Conservation (phyloP, 2,888 invertebrate species). For the Athripsodes cinereus region DNA sequence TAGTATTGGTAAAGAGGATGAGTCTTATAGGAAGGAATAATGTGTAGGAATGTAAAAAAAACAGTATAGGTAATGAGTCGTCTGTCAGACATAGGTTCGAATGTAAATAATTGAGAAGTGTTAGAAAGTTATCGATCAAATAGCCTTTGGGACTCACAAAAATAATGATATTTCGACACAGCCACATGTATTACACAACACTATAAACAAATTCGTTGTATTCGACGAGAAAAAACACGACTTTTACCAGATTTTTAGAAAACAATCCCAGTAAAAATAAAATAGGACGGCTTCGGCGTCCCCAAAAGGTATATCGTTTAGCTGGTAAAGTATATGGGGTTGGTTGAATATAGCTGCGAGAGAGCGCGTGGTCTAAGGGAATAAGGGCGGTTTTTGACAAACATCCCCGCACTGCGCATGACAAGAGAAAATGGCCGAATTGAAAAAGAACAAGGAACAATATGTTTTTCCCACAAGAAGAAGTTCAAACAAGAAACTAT, state of each 20-base stretch:
- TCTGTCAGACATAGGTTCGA: slow-evolving; percentile 2
- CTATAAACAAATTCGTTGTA: background rate
- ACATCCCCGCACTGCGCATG: slow-evolving; percentile 13
- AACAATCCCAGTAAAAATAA: background rate
- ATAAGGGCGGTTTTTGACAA: slow-evolving; percentile 18
- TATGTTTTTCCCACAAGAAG: background rate
- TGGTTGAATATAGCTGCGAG: background rate
- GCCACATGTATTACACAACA: background rate
- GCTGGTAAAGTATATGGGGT: slow-evolving; percentile 2
- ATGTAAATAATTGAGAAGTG: slow-evolving; percentile 19
- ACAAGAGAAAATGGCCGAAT: slow-evolving; percentile 12
- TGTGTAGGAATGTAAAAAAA: too few species aligned
- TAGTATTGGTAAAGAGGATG: too few species aligned
- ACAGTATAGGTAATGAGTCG: background rate
- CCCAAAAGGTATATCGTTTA: slow-evolving; percentile 5
- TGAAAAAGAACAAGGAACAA: background rate
- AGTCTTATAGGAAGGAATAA: too few species aligned
- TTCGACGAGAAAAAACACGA: background rate
- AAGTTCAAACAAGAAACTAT: background rate
- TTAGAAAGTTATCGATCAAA: slow-evolving; percentile 17
- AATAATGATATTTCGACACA: background rate
- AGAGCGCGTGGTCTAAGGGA: slow-evolving; percentile 17
- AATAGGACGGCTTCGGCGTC: slow-evolving; percentile 8
- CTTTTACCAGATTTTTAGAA: background rate
- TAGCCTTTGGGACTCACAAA: slow-evolving; percentile 5